Percentiles rank a stretch among this genome's conserved stretches.
Conservation (phyloP, 2,113 vertebrate genomes). For the Meriones unguiculatus region DNA sequence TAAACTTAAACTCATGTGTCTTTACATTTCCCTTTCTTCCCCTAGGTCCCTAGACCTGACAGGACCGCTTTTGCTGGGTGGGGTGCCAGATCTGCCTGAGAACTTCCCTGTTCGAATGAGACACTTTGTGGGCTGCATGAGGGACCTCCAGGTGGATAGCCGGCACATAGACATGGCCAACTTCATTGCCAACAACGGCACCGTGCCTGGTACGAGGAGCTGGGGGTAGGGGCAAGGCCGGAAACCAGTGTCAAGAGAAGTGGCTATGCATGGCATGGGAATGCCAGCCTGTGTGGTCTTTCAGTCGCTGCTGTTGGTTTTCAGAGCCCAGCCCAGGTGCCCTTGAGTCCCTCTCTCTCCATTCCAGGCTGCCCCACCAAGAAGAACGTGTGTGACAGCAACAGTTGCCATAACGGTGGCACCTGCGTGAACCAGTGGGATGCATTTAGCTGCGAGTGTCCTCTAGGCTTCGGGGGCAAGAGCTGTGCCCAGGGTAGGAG, state of each 20-base stretch:
- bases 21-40: not conserved
- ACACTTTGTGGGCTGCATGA: conserved; percentile 96
- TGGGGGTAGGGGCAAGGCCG: not conserved
- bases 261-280: fast-evolving
- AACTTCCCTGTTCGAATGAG: conserved; percentile 93
- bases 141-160: conserved; percentile 93
- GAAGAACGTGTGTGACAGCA: conserved; percentile 92
- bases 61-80: conserved; percentile 94
- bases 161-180: conserved; percentile 93
- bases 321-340: not conserved
- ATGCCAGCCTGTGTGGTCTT: not conserved
- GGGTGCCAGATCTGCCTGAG: conserved; percentile 94
- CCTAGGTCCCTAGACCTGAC: conserved; percentile 96
- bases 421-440: conserved; percentile 96
- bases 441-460: conserved; percentile 93
- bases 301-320: not conserved
- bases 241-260: not conserved
- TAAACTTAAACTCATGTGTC: not conserved
- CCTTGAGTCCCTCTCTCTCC: not conserved
- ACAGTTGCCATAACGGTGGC: conserved; percentile 92
- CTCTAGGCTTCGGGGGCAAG: conserved; percentile 93
- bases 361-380: conserved; percentile 93
- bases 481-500: conserved; percentile 93
- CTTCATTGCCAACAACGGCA: conserved; percentile 97
- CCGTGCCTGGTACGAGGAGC: conserved; percentile 89